Conservation (phyloP, 1,140 invertebrate genomes). For the Galendromus occidentalis region DNA sequence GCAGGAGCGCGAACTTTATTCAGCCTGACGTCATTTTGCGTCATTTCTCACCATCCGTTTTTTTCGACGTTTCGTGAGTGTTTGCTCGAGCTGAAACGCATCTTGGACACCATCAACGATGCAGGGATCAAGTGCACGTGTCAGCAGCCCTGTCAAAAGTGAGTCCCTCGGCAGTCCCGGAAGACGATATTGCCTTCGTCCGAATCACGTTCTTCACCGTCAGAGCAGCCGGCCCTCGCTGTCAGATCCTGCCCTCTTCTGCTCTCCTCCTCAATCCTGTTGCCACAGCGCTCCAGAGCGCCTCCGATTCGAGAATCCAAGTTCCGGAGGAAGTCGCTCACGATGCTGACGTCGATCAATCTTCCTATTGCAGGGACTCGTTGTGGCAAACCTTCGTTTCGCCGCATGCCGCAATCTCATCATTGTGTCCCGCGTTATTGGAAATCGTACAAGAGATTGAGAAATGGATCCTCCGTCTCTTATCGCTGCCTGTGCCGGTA, state of each 20-base stretch:
- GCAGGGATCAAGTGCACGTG: conserved; percentile 23
- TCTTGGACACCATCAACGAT: conserved; percentile 93
- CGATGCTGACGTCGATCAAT: neutral
- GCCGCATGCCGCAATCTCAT: neutral
- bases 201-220: too few species aligned
- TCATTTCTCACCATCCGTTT: conserved; percentile 97
- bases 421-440: conserved; percentile 46
- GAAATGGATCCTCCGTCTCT: conserved; percentile 84
- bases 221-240: conserved; percentile 10
- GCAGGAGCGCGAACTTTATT: conserved; percentile 26
- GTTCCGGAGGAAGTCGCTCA: neutral
- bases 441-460: conserved; percentile 94
- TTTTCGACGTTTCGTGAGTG: conserved; percentile 94
- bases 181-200: conserved; percentile 31
- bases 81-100: conserved; percentile 74
- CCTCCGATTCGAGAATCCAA: too few species aligned
- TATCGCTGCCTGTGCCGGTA: conserved; percentile 90
- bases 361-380: conserved; percentile 23
- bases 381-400: conserved; percentile 22
- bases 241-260: neutral
- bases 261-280: neutral
- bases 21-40: conserved; percentile 72
- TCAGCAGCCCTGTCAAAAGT: neutral
- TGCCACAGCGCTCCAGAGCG: too few species aligned
- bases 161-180: conserved; percentile 41